Percentiles rank a stretch among this genome's conserved stretches.
Conservation (phyloP, 2,113 vertebrate species). For the Prunella himalayana region DNA sequence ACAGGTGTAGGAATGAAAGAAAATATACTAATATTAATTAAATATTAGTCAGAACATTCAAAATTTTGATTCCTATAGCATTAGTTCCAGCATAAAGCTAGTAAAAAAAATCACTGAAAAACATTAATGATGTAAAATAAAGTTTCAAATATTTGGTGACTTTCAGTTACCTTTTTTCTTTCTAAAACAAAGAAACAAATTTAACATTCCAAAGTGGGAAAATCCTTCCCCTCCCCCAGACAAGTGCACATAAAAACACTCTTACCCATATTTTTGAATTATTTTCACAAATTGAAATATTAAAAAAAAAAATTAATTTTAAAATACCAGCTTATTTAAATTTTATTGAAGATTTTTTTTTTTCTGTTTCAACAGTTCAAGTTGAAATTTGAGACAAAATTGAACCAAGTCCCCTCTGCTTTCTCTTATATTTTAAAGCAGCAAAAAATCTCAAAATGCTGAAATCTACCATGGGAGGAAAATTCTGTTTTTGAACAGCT, state of each 20-base stretch:
- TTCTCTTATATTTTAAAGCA: not conserved
- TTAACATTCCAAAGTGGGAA: not conserved
- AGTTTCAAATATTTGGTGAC: not conserved
- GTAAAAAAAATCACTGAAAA: not conserved
- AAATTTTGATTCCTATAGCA: not conserved
- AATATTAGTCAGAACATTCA: not conserved
- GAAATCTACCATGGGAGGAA: not conserved
- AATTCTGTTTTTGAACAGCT: slow-evolving; percentile 29
- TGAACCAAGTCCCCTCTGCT: not conserved
- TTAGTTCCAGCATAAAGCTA: not conserved
- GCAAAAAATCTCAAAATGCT: not conserved
- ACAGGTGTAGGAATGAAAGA: not conserved
- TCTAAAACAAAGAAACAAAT: not conserved
- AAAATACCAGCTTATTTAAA: not conserved
- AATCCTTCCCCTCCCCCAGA: not conserved
- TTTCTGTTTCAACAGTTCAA: not conserved
- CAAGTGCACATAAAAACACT: not conserved
- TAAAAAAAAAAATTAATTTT: not conserved
- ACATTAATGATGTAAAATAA: not conserved
- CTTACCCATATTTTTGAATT: not conserved
- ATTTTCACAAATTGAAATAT: not conserved
- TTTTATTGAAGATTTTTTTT: not conserved
- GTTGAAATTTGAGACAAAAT: not conserved
- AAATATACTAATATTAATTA: not conserved
- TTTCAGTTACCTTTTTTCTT: not conserved